Evolutionary conservation across 2,797 vertebrate genomes (phyloP).

Genomic region (Hapalemur alaotrensis): DNA sequence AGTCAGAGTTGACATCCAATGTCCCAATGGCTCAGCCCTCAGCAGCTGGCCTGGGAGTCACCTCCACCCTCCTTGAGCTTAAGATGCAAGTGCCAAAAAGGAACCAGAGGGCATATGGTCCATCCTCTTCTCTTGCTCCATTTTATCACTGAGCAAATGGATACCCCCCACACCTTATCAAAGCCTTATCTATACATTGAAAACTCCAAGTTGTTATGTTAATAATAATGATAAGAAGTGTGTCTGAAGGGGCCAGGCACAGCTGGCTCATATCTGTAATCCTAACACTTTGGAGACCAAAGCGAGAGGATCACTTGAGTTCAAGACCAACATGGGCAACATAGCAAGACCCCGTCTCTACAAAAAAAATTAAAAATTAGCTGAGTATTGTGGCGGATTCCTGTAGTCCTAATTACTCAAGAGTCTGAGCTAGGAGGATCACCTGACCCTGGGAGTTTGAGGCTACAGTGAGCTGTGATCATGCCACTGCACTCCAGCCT

Average conservation of each 20-base stretch:
- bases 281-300: neutral
- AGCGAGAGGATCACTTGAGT: neutral
- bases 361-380: neutral
- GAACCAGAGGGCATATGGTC: neutral
- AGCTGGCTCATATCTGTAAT: neutral
- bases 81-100: neutral
- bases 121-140: neutral
- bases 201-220: neutral
- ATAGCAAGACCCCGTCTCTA: neutral
- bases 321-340: neutral
- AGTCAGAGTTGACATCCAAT: neutral
- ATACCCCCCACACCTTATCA: neutral
- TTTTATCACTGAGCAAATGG: neutral
- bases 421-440: neutral
- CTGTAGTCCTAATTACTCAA: neutral
- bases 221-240: neutral
- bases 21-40: neutral
- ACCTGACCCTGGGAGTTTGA: neutral
- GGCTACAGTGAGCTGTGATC: neutral
- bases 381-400: neutral
- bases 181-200: neutral
- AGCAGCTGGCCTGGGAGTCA: neutral
- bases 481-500: neutral
- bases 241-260: neutral
- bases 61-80: neutral